Base-by-base conservation (phyloP, 2,113 vertebrate species). In the Scomber japonicus region DNA sequence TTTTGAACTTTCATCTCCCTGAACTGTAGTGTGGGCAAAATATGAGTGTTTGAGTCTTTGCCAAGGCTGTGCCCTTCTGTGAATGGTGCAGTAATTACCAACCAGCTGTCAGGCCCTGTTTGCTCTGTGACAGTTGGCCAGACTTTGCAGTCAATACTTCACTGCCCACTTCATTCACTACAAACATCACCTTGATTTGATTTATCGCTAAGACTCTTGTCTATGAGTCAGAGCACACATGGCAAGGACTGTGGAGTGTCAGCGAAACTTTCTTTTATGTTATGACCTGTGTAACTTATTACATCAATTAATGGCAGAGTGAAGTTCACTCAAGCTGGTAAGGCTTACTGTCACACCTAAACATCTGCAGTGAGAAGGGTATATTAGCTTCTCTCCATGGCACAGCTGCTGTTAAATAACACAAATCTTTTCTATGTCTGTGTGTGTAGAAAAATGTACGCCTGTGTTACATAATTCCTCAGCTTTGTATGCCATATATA, bases 61-160 rank as follows among this genome's bases (percentile, higher is more conserved):
- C 69, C 80, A 88, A 59, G 53, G 31, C 60, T 21, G 13, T 60
- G 75, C 44, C 44, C 73, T 75, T 80, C 17, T 50, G 49, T 3
- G 55, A 86, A 75, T 57, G 54, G 16, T 53, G 73, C 62, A 76
- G 79, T 81, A 80, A 88, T 88, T 86, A 88, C 54, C 69, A 45
- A 30, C 51, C 53, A 82, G 75, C 72, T 84, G 70, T 80, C 84
- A 78, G 69, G 71, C 19, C 30, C 63, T 77, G 84, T 83, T 84
- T 74, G 49, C 60, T 75, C 80, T 44, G 79, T 68, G 86, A 77
- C 80, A 53, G 59, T 44, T 64, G 57, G 75, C 77, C 68, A 61
- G 61, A 78, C 57, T 66, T 82, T 72, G 74, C 76, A 81, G 85
- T 92, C 82, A 84, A 80, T 89, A 81, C 71, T 75, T 85, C 71